Base-by-base conservation (phyloP, 2,888 invertebrate genomes). In the Ischnus inquisitorius region DNA sequence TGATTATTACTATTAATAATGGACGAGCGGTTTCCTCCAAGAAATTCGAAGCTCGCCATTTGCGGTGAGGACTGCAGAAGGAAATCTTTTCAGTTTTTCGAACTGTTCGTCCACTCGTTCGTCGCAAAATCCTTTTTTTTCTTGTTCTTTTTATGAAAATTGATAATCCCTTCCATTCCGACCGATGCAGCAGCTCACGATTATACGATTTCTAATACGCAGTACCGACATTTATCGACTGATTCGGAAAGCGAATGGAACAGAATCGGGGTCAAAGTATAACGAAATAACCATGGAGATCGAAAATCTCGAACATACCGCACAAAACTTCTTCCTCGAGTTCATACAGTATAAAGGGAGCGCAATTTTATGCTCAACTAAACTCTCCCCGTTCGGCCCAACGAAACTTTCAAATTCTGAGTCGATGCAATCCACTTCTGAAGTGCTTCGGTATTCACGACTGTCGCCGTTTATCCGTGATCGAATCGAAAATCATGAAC, bases 11-110 rank as follows among this genome's bases (percentile, higher is more conserved):
- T 71, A 57, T 78, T 78, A 88, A 88, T 88, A 87, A 86, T 83
- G 87, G 84, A 83, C 83, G 85, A 85, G 81, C 84, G 85, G 87
- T 88, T 89, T 87, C 86, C 84, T 71, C 60, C 78, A 60, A 65
- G 72, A 39, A 72, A 68, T 60, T 79, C 16, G 3, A 34, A 71
- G 71, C 67, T 67, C 46, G 28, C 19, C 48, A 51, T 74, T 69
- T 64, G 28, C 19, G 10, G 74, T 41, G n/a, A 22, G 46, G 39
- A 71, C 78, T 74, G 54, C 64, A 16, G 64, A 65, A 57, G 68
- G 68, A 77, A 84, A 81, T 68, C 81, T 84, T 78, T 5, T 1
- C 64, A 22, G 28, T 14, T 68, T 72, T 62, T 34, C 41, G 14
- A 65, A 28, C 16, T 67, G 62, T 68, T 77, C 78, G 41, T 46